Conservation (phyloP, 2,113 vertebrate genomes). For the Sander lucioperca region DNA sequence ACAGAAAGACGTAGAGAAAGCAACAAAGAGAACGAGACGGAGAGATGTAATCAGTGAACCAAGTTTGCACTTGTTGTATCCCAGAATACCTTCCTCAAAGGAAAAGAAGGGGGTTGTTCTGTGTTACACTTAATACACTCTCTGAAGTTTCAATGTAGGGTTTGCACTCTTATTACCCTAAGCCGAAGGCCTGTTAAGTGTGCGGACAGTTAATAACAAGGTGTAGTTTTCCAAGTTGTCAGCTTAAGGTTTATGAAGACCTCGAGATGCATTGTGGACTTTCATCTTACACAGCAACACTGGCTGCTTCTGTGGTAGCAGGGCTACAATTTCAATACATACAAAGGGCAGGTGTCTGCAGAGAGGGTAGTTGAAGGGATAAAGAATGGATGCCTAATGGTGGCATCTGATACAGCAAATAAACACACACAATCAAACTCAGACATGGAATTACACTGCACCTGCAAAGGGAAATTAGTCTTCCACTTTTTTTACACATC, state of each 20-base stretch:
- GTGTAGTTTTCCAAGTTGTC: constrained; percentile 78
- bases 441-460: constrained; percentile 64
- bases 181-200: constrained; percentile 81
- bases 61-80: constrained; percentile 82
- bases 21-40: constrained; percentile 61
- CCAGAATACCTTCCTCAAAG: constrained; percentile 78
- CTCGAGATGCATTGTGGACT: constrained; percentile 76
- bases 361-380: constrained; percentile 76
- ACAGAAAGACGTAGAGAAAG: constrained; percentile 60
- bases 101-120: constrained; percentile 55
- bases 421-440: constrained; percentile 67
- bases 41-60: constrained; percentile 79
- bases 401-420: constrained; percentile 70
- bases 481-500: background rate
- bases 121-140: constrained; percentile 76
- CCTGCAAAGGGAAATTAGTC: constrained; percentile 49
- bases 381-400: constrained; percentile 67
- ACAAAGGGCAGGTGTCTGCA: constrained; percentile 82
- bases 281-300: constrained; percentile 78
- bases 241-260: constrained; percentile 82
- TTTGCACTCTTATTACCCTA: constrained; percentile 83
- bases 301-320: constrained; percentile 57
- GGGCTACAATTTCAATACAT: constrained; percentile 76
- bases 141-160: constrained; percentile 80
- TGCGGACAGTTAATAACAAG: constrained; percentile 84